Base-by-base conservation (phyloP, 1,140 invertebrate genomes). In the Apis dorsata region DNA sequence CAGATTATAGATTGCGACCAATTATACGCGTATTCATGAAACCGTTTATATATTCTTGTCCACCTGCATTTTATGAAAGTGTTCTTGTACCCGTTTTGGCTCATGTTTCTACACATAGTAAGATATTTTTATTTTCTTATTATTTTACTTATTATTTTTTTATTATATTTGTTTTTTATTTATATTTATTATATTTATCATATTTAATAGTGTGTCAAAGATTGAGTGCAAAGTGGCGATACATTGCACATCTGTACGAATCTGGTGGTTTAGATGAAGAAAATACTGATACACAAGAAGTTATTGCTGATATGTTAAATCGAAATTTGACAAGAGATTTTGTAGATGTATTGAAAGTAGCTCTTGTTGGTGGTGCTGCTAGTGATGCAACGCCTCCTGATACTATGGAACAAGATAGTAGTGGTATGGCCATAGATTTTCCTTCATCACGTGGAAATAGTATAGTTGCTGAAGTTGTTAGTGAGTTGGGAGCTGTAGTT, bases 301-400 rank as follows among this genome's bases (percentile, higher is more conserved):
- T 98, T 2, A 93, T 98, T 0, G 97, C 98, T 89, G 98, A 98
- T 90, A 97, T 98, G 94, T 94, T 98, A 8, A 97, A 97, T 78
- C 94, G 98, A 68, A 96, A 97, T 79, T 92, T 98, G n/a, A 98
- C 97, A 0, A 95, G 97, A 83, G 98, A 99, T 92, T 98, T 98
- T 90, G 92, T 98, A 11, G 97, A 98, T 85, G 95, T 98, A 1
- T 91, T 98, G 0, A 97, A 97, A 94, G 96, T 97, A 19, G 94
- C 94, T 11, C 90, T 96, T 0, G 94, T 96, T 57, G 95, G 95
- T 59, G 95, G 95, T 53, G 93, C 93, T 1, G 91, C 94, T 11
- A 93, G 91, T 49, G 93, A 93, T 15, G 95, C 94, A 21, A 76
- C 92, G 0, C 93, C 94, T 81, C 91, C 92, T 11, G 95, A 95